Conservation (phyloP, 2,797 vertebrate species). For the Bothrops alternatus region DNA sequence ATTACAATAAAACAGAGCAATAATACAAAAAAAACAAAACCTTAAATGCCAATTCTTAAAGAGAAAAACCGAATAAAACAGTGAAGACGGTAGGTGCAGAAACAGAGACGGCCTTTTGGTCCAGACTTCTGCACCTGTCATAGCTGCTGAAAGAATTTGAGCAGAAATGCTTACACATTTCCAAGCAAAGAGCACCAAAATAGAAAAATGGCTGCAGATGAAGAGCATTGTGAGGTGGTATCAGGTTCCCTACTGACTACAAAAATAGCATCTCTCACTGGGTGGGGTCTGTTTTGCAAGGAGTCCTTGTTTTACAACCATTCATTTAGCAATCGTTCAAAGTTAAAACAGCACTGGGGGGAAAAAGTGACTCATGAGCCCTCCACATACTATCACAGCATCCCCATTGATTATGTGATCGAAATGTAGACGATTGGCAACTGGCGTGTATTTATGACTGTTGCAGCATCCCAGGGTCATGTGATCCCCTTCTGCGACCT, state of each 20-base stretch:
- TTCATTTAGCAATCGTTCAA: too few species aligned
- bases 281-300: not conserved
- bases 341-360: too few species aligned
- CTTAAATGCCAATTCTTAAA: not conserved
- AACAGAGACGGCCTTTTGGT: not conserved
- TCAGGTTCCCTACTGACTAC: not conserved
- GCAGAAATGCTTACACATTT: not conserved
- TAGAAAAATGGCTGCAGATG: not conserved
- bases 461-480: too few species aligned
- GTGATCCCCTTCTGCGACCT: too few species aligned
- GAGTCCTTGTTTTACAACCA: too few species aligned
- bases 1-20: not conserved
- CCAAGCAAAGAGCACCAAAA: not conserved
- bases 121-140: not conserved
- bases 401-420: too few species aligned
- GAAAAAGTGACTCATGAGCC: too few species aligned
- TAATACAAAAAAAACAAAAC: not conserved
- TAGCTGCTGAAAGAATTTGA: not conserved
- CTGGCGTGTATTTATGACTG: too few species aligned
- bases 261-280: not conserved
- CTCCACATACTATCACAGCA: too few species aligned
- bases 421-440: too few species aligned
- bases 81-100: not conserved
- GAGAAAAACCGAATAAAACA: not conserved
- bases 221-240: not conserved